Base-by-base conservation (phyloP, 37 sponge, comb jelly and placozoan genomes). In the Ephydatia muelleri region DNA sequence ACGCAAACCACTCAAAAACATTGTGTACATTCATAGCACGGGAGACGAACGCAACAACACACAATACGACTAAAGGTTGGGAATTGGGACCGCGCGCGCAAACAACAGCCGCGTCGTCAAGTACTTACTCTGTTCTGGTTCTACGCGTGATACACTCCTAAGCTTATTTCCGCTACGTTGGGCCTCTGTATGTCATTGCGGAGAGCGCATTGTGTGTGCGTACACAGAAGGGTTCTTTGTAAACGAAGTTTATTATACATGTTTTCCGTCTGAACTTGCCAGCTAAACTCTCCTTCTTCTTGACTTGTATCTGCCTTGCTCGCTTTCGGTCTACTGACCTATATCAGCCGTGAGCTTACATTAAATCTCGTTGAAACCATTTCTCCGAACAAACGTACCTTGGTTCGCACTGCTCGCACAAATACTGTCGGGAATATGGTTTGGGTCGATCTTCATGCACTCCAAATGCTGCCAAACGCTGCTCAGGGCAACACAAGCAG, bases 381-480 rank as follows among this genome's bases (percentile, higher is more conserved):
- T 75, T 38, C 67, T 91, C 81, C 78, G 37, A 39, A 40, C 83
- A 83, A 4, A 83, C 88, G 32, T 38, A 80, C 76, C 92, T 76
- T 5, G 96, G 93, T 14, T 83, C 84, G 71, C 96, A 96, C 34
- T 75, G 77, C 74, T 96, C 96, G 83, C 96, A 96, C 68, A 88
- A 76, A 76, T 96, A 96, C 36, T 93, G 23, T 96, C 96, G 12
- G 96, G 96, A 21, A 92, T 82, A 76, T 89, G 83, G 57, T 86
- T 79, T n/a, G 93, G 93, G 76, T 92, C 91, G 0, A 96, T 85
- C 76, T 90, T 80, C 88, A 96, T 88, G 79, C 96, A 96, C 78
- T 90, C 91, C 22, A 96, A 49, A 43, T 96, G 96, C 84, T 96
- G 96, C 96, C 96, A 96, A 40, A 96, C 96, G 31, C 88, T 82